Conservation (phyloP, 1,140 invertebrate species). For the Glomeris maerens region DNA sequence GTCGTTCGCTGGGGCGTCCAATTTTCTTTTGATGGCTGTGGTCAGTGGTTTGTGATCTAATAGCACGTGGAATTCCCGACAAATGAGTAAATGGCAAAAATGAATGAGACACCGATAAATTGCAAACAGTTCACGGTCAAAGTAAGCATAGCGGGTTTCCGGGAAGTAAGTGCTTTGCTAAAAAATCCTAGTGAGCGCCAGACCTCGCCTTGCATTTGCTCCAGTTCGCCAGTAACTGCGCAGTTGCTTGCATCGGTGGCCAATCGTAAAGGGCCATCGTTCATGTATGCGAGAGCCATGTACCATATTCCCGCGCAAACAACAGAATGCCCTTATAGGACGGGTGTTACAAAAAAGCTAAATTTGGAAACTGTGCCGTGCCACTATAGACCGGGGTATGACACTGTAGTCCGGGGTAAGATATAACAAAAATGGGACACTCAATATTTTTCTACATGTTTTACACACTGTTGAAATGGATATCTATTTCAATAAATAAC, state of each 20-base stretch:
- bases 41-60: background rate
- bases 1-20: background rate
- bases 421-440: too few relatives aligned
- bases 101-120: background rate
- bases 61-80: background rate
- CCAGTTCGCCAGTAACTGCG: background rate
- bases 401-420: too few relatives aligned
- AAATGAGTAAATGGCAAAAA: background rate
- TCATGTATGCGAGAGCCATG: too few relatives aligned
- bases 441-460: too few relatives aligned
- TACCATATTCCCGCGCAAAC: too few relatives aligned
- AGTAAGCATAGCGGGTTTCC: background rate
- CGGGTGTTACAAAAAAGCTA: too few relatives aligned
- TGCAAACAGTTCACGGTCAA: background rate
- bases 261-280: too few relatives aligned
- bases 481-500: too few relatives aligned
- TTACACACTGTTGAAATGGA: too few relatives aligned
- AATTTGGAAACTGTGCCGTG: too few relatives aligned
- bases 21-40: background rate
- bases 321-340: too few relatives aligned
- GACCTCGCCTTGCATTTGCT: background rate
- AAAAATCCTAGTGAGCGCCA: constrained; percentile 6
- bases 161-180: background rate
- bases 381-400: too few relatives aligned
- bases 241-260: background rate